A percentile compares a stretch with the other conserved stretches of the same genome.
Conservation (phyloP, 2,888 invertebrate species). For the Cyclophora albipunctata region DNA sequence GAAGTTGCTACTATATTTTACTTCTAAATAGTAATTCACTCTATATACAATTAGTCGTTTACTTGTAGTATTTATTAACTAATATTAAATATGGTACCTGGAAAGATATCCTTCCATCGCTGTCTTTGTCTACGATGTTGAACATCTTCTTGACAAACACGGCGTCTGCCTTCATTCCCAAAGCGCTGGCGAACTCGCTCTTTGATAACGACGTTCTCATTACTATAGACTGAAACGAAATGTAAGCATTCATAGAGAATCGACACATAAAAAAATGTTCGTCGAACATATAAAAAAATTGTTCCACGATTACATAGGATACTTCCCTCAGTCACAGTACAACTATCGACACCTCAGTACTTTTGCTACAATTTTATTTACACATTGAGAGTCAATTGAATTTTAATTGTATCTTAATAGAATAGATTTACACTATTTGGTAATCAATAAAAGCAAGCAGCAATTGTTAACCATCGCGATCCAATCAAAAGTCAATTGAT, state of each 20-base stretch:
- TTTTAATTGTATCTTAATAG: not conserved
- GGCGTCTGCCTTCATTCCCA: constrained; percentile 96
- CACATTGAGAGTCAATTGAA: not conserved
- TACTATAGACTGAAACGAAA: constrained; percentile 80
- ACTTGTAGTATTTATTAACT: too few relatives aligned
- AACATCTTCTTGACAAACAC: constrained; percentile 98
- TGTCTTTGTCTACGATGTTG: constrained; percentile 95
- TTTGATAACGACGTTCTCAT: constrained; percentile 95
- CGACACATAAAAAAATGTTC: too few relatives aligned
- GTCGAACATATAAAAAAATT: too few relatives aligned
- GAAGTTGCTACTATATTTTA: too few relatives aligned
- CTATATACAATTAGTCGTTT: too few relatives aligned
- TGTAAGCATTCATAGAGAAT: constrained; percentile 1
- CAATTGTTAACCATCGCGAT: too few relatives aligned
- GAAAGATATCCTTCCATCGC: constrained; percentile 94
- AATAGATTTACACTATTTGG: too few relatives aligned
- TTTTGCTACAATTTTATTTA: not conserved
- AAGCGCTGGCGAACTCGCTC: constrained; percentile 93
- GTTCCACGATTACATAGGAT: not conserved
- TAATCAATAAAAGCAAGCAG: too few relatives aligned
- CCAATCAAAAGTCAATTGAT: too few relatives aligned
- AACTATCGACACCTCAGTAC: too few relatives aligned
- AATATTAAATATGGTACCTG: constrained; percentile 70
- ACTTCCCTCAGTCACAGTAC: too few relatives aligned
- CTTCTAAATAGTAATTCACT: too few relatives aligned